Conservation (phyloP, 2,797 vertebrate genomes). For the Monodelphis domestica region DNA sequence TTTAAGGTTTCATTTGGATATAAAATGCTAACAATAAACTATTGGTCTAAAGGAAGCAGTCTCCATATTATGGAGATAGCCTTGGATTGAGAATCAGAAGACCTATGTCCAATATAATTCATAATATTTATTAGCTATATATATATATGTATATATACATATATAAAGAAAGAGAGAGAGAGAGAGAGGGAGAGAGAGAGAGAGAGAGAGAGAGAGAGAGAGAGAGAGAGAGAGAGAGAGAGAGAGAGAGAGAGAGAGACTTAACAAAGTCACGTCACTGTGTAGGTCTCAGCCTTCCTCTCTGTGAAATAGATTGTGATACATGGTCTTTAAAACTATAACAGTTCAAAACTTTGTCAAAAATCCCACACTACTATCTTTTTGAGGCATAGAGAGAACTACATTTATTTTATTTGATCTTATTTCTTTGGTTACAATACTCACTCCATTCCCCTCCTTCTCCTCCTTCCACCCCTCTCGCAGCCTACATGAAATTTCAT, state of each 20-base stretch:
- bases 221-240: too few relatives aligned
- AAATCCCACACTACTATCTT: neutral
- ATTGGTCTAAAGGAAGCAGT: neutral
- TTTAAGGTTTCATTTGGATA: neutral
- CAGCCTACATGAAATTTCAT: too few relatives aligned
- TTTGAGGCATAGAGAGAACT: neutral
- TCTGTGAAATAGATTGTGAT: neutral
- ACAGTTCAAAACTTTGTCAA: neutral
- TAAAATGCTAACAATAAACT: neutral
- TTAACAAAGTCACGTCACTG: neutral
- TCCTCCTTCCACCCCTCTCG: too few relatives aligned
- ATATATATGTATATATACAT: too few relatives aligned
- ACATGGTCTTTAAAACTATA: neutral
- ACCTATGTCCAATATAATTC: neutral
- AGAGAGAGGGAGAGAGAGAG: too few relatives aligned
- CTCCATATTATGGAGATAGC: neutral
- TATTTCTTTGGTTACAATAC: too few relatives aligned
- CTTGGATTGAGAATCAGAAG: neutral
- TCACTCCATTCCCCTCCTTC: too few relatives aligned
- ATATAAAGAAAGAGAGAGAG: too few relatives aligned
- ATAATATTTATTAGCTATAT: neutral
- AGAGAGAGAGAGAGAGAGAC: too few relatives aligned
- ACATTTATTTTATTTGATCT: too few relatives aligned
- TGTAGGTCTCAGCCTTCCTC: neutral
- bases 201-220: too few relatives aligned